Base-by-base conservation (phyloP, 2,797 vertebrate genomes). In the Myoxocephalus aenaeus region DNA sequence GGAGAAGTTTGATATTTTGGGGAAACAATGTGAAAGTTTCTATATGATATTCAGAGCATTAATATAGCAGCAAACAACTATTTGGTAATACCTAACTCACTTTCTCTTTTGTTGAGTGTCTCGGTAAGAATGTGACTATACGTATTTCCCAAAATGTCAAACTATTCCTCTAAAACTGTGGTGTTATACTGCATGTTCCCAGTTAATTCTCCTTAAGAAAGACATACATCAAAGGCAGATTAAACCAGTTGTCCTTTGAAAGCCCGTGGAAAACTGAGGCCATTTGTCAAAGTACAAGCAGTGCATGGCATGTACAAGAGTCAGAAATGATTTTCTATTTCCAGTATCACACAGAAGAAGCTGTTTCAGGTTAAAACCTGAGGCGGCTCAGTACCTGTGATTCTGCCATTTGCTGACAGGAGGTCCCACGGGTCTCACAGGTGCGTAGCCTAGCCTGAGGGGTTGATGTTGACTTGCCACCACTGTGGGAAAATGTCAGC, bases 361-460 rank as follows among this genome's bases (percentile, higher is more conserved):
- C 12, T 12, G 32, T 50, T 73, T 66, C 1, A 1, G 22, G 29
- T 62, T 42, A 22, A 71, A 69, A 18, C 70, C 67, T 7, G 7
- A 62, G 63, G 80, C 38, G 2, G 27, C 36, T 53, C 6, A 5
- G 42, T 90, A 94, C 93, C 92, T 94, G 91, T 79, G 89, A 87
- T 67, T 90, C 80, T 79, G 84, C 89, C 90, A 92, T 90, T 83
- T 91, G 90, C 44, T 87, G 77, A 79, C 84, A 83, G 81, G 79
- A 69, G 1, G 86, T 86, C 69, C 73, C 84, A 50, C 73, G 20
- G 50, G 89, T 75, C 15, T 87, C 84, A 72, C 80, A 87, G 75
- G 81, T 78, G 82, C 79, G 75, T 5, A 53, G 64, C 40, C 53
- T 72, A 12, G 63, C 82, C 73, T 81, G 84, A 50, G 72, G 81